These are phyloP conservation scores for Spongilla lacustris DNA, from an alignment of 37 sponge, comb jelly and placozoan species.

Conservation along the genomic window DNA sequence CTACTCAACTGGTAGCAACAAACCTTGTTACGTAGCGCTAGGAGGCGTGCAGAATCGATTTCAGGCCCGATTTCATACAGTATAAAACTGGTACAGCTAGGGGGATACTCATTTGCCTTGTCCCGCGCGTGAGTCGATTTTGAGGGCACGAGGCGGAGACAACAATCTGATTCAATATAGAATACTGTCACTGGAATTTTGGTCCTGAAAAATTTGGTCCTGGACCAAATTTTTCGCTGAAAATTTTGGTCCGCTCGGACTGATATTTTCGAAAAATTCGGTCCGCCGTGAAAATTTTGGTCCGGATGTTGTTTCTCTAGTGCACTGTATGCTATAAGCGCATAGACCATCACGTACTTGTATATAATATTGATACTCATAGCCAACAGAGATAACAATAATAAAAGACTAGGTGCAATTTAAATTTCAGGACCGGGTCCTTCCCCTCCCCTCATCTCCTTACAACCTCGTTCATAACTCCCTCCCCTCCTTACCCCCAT, in stretches of 20 bases:
- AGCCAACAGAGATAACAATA: slow-evolving; percentile 1
- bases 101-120: no score
- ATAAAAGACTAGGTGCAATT: slow-evolving; percentile 1
- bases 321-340: slow-evolving; percentile 1
- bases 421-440: background rate
- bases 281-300: background rate
- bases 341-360: background rate
- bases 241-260: background rate
- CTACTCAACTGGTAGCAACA: no score
- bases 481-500: slow-evolving; percentile 1
- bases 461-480: slow-evolving; percentile 1
- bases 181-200: slow-evolving; percentile 1
- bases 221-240: background rate
- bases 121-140: no score
- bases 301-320: slow-evolving; percentile 1
- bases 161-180: no score
- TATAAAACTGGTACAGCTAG: no score
- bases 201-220: background rate
- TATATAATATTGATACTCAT: slow-evolving; percentile 1
- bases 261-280: slow-evolving; percentile 1
- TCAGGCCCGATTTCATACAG: no score
- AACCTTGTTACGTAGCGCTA: no score
- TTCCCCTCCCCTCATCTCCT: background rate
- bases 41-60: no score
- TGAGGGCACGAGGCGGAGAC: no score